Percentiles rank a stretch among this genome's conserved stretches.
Evolutionary conservation across 2,113 vertebrate genomes (phyloP).

Genomic region (Plecturocebus donacophilus): DNA sequence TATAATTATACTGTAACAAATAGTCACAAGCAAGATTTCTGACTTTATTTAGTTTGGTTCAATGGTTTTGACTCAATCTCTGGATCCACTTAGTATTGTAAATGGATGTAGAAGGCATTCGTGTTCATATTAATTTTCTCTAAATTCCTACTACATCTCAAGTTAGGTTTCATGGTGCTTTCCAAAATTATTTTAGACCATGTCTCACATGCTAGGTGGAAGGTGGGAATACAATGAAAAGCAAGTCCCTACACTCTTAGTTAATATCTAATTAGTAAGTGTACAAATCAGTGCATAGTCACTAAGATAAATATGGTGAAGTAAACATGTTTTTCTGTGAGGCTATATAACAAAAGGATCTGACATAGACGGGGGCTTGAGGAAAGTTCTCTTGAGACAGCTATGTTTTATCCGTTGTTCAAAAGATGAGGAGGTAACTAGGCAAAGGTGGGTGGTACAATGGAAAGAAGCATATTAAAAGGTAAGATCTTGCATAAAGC

Average conservation of each 20-base stretch:
- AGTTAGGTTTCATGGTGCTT: background rate
- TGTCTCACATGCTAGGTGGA: background rate
- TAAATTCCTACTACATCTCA: background rate
- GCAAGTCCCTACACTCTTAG: background rate
- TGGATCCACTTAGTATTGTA: background rate
- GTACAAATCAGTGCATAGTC: background rate
- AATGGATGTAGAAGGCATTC: background rate
- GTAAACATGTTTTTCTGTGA: background rate
- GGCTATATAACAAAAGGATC: background rate
- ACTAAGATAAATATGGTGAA: background rate
- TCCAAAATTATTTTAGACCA: background rate
- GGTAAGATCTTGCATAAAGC: background rate
- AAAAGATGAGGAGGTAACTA: background rate
- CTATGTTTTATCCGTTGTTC: background rate
- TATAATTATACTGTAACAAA: background rate
- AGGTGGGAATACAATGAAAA: background rate
- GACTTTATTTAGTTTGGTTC: background rate
- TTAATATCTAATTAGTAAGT: background rate
- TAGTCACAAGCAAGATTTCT: background rate
- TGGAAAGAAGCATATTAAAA: background rate
- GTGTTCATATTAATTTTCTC: background rate
- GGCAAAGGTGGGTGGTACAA: background rate
- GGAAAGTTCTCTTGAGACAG: background rate
- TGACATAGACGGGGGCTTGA: background rate
- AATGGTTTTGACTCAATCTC: background rate